A percentile compares a stretch with the other conserved stretches of the same genome.
phyloP scores from a whole-genome alignment of 2,113 vertebrate species.

The Pseudolaguvia tuberculata region DNA sequence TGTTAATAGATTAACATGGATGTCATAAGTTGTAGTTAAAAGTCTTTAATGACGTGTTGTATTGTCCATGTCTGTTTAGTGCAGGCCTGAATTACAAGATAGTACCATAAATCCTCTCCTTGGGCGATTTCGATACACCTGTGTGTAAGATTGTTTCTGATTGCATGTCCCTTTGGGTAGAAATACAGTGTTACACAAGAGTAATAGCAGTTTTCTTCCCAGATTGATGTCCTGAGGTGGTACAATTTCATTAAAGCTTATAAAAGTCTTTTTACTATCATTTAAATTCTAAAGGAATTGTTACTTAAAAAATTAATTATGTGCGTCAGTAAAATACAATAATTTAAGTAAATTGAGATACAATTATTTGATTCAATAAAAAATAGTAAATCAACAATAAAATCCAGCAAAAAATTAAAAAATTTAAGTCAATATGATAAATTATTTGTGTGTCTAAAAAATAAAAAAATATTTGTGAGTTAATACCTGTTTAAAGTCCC shows the following conservation, averaged over 20 bases:
- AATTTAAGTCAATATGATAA: too few relatives aligned
- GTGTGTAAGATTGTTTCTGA: conserved; percentile 63
- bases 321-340: too few relatives aligned
- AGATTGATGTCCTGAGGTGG: background rate
- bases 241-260: too few relatives aligned
- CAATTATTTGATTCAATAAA: too few relatives aligned
- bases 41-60: conserved; percentile 52
- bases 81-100: conserved; percentile 59
- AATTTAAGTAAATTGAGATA: too few relatives aligned
- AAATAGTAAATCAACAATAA: too few relatives aligned
- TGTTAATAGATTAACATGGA: background rate
- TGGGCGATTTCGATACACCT: conserved; percentile 61
- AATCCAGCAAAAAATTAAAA: too few relatives aligned
- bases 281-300: background rate
- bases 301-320: too few relatives aligned
- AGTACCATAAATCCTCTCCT: conserved; percentile 19
- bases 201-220: background rate
- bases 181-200: background rate
- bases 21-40: conserved; percentile 36
- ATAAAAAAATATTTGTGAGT: background rate
- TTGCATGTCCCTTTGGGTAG: conserved; percentile 49
- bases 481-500: conserved; percentile 69
- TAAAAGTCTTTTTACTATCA: background rate
- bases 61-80: conserved; percentile 65
- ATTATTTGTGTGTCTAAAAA: background rate